phyloP scores from a whole-genome alignment of 2,113 vertebrate species.

The Poeciliopsis retropinna region DNA sequence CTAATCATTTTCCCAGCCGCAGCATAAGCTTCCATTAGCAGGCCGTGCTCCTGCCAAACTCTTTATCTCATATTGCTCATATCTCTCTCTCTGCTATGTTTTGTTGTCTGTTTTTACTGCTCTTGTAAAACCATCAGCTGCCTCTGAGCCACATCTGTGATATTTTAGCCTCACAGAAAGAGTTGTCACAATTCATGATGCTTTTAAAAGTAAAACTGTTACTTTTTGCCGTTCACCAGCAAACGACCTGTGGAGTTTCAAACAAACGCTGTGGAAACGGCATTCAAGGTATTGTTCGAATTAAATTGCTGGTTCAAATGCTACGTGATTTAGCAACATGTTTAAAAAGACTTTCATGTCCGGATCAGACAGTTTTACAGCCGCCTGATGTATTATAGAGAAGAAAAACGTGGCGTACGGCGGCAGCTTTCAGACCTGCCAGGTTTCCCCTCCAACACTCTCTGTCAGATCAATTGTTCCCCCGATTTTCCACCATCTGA shows the following conservation, averaged over 20 bases:
- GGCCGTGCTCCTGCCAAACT: slow-evolving; percentile 24
- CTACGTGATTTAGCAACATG: not conserved
- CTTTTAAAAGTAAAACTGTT: slow-evolving; percentile 31
- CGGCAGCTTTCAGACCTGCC: slow-evolving; percentile 38
- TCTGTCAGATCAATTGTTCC: slow-evolving; percentile 64
- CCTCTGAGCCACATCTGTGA: slow-evolving; percentile 12
- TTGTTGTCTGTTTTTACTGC: not conserved
- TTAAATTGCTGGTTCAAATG: not conserved
- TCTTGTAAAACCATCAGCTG: slow-evolving; percentile 45
- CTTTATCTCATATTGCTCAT: slow-evolving; percentile 5
- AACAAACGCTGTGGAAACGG: slow-evolving; percentile 21
- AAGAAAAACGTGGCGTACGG: slow-evolving; percentile 2
- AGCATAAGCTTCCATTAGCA: not conserved
- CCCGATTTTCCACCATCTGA: slow-evolving; percentile 45
- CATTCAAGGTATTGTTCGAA: not conserved
- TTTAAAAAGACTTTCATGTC: not conserved
- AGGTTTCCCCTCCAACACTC: slow-evolving; percentile 38
- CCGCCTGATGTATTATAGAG: slow-evolving; percentile 11
- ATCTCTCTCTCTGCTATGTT: slow-evolving; percentile 18
- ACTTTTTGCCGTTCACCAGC: not conserved
- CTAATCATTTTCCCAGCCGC: slow-evolving; percentile 16
- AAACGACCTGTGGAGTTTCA: slow-evolving; percentile 3
- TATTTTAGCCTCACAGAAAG: slow-evolving; percentile 10
- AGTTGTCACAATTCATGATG: not conserved
- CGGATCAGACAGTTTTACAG: not conserved